phyloP scores from a whole-genome alignment of 30 jellyfish, hydroid and myxozoan species.

The Aurelia aurita region DNA sequence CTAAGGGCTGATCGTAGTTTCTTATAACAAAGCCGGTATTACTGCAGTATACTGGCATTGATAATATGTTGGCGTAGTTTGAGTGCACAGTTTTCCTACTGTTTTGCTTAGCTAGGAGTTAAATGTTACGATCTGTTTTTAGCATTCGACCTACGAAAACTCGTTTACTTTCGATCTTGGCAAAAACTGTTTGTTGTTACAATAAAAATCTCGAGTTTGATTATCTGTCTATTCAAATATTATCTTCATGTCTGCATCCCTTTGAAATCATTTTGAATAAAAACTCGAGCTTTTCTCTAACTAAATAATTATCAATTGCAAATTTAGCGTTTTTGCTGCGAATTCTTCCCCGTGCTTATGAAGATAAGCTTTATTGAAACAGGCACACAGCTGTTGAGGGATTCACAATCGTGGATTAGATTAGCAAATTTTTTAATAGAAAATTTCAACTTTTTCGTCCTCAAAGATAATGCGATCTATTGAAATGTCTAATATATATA shows the following conservation, averaged over 20 bases:
- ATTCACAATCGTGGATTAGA: neutral
- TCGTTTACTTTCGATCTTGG: neutral
- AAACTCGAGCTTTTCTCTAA: neutral
- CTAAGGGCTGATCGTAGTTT: too few relatives aligned
- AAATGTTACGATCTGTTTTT: too few relatives aligned
- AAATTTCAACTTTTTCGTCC: too few relatives aligned
- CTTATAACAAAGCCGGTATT: too few relatives aligned
- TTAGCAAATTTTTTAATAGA: neutral
- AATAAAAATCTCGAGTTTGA: neutral
- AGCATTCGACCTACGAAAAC: too few relatives aligned
- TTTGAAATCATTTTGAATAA: slow-evolving; percentile 1
- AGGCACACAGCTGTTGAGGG: slow-evolving; percentile 6
- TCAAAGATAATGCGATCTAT: too few relatives aligned
- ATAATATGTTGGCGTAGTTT: too few relatives aligned
- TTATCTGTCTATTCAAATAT: neutral
- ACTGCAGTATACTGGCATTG: too few relatives aligned
- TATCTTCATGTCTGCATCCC: neutral
- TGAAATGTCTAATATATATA: too few relatives aligned
- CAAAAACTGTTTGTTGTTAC: neutral
- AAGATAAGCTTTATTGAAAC: slow-evolving; percentile 10
- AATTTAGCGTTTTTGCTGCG: slow-evolving; percentile 1
- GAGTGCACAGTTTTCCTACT: too few relatives aligned
- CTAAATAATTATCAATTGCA: neutral
- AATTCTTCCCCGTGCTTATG: neutral
- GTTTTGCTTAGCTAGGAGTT: too few relatives aligned